Evolutionary conservation across 2,113 vertebrate species (phyloP).

Genomic region (Cynocephalus volans): DNA sequence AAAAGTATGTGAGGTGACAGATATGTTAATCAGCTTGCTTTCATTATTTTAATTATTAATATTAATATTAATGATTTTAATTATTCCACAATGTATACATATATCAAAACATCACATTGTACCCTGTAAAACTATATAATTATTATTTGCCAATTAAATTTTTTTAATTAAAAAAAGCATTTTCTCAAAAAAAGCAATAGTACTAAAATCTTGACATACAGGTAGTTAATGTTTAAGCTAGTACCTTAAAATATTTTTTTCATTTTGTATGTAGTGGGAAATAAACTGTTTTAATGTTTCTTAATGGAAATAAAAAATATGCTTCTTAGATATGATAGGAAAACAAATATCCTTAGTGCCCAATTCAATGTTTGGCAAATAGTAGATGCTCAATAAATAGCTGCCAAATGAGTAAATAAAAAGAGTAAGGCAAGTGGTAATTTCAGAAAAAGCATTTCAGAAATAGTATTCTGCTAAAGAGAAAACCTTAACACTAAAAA

Average conservation of each 20-base stretch:
- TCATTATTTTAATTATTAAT: too few relatives aligned
- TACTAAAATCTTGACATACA: background rate
- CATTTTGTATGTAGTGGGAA: background rate
- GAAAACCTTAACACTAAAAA: slow-evolving; percentile 43
- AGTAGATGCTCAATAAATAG: background rate
- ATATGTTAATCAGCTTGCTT: background rate
- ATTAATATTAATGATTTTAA: background rate
- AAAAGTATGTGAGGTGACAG: background rate
- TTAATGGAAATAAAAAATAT: slow-evolving; percentile 58
- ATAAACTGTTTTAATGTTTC: background rate
- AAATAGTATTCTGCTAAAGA: background rate
- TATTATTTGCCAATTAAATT: background rate
- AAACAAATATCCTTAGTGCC: background rate
- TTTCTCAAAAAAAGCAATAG: background rate
- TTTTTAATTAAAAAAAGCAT: too few relatives aligned
- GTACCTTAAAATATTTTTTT: background rate
- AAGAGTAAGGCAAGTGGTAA: background rate
- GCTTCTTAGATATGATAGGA: background rate
- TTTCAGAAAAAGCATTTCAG: slow-evolving; percentile 17
- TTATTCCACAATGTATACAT: background rate
- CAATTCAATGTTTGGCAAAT: background rate
- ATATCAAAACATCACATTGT: background rate
- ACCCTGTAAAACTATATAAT: background rate
- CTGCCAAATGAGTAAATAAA: background rate
- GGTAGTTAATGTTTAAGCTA: background rate